These are phyloP conservation scores for Athalia cordata DNA, from an alignment of 2,888 invertebrate species.

Conservation along the genomic window DNA sequence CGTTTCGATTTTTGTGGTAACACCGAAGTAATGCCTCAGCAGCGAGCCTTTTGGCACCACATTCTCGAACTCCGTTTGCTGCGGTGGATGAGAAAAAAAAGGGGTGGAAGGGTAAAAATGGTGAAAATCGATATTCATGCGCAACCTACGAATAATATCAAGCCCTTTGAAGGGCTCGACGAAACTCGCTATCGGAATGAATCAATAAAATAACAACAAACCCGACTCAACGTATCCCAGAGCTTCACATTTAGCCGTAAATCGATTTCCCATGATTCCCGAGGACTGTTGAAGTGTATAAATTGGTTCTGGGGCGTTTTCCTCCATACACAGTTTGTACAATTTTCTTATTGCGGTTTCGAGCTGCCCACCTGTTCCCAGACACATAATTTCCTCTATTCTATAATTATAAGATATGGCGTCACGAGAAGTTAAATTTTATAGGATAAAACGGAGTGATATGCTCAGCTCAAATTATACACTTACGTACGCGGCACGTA, in stretches of 20 bases:
- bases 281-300: constrained; percentile 49
- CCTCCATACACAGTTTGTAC: constrained; percentile 59
- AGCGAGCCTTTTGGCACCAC: constrained; percentile 51
- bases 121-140: background rate
- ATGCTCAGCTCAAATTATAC: too few relatives aligned
- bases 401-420: constrained; percentile 45
- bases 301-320: constrained; percentile 50
- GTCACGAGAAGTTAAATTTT: too few relatives aligned
- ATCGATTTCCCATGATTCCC: constrained; percentile 50
- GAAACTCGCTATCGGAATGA: constrained; percentile 1
- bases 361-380: constrained; percentile 46
- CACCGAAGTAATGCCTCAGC: constrained; percentile 29
- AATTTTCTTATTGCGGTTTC: constrained; percentile 56
- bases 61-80: constrained; percentile 55
- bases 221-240: constrained; percentile 54
- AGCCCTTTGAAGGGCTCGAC: background rate
- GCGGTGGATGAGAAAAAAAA: background rate
- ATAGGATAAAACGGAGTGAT: background rate
- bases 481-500: background rate
- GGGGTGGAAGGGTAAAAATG: background rate
- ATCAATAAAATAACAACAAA: constrained; percentile 47
- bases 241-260: constrained; percentile 56
- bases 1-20: constrained; percentile 16
- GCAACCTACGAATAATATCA: background rate
- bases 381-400: constrained; percentile 55